A percentile compares a stretch with the other conserved stretches of the same genome.
These are phyloP conservation scores for Hestina assimilis DNA, from an alignment of 1,140 invertebrate species.

Conservation along the genomic window DNA sequence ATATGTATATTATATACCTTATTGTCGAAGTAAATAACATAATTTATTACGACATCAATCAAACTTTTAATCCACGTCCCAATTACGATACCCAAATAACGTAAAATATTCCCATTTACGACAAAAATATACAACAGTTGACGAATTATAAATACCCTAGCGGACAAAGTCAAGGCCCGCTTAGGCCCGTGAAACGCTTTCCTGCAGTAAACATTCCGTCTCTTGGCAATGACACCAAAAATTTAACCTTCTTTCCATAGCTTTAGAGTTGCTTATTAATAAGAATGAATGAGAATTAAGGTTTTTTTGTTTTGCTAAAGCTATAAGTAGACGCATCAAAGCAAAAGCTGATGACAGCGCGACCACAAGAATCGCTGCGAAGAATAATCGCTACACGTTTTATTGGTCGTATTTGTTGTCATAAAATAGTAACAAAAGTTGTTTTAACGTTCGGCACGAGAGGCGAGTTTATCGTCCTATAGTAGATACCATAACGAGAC, in stretches of 20 bases:
- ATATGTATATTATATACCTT: too few species aligned
- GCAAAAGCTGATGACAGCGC: conserved; percentile 55
- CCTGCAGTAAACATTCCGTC: conserved; percentile 34
- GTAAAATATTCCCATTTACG: too few species aligned
- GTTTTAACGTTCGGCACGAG: conserved; percentile 73
- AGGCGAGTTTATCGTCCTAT: conserved; percentile 68
- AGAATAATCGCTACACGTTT: conserved; percentile 72
- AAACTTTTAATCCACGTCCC: background rate
- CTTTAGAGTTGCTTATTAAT: conserved; percentile 29
- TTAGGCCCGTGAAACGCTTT: conserved; percentile 37
- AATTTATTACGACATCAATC: too few species aligned
- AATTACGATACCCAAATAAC: too few species aligned
- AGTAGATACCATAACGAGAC: conserved; percentile 52
- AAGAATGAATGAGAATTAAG: background rate
- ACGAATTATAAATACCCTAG: conserved; percentile 60
- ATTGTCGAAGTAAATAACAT: too few species aligned
- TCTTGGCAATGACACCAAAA: background rate
- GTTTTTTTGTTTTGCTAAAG: conserved; percentile 9
- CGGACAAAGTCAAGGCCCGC: conserved; percentile 58
- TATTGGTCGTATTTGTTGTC: conserved; percentile 77
- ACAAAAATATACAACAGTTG: conserved; percentile 40
- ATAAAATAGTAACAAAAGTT: conserved; percentile 77
- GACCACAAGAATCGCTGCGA: conserved; percentile 69
- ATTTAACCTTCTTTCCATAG: conserved; percentile 1
- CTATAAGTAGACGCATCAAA: conserved; percentile 41